A percentile compares a stretch with the other conserved stretches of the same genome.
These are phyloP conservation scores for Sebastiscus tertius DNA, from an alignment of 2,797 vertebrate genomes.

Conservation along the genomic window DNA sequence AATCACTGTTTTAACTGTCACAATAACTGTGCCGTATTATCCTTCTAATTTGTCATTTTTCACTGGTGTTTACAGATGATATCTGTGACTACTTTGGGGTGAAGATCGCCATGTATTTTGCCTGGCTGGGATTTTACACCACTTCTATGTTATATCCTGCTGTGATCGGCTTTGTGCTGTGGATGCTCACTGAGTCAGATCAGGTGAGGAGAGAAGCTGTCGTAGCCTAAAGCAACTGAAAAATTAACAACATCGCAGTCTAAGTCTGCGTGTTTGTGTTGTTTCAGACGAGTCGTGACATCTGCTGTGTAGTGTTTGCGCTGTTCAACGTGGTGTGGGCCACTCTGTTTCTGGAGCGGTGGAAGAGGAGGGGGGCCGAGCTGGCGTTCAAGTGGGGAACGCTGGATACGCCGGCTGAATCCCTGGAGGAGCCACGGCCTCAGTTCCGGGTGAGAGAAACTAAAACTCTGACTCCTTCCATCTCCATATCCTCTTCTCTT, in stretches of 20 bases:
- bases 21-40: background rate
- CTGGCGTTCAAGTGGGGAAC: conserved; percentile 98
- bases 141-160: conserved; percentile 97
- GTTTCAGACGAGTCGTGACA: conserved; percentile 93
- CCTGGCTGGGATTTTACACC: conserved; percentile 98
- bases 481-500: background rate
- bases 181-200: conserved; percentile 93
- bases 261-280: background rate
- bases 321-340: conserved; percentile 98
- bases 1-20: too few relatives aligned
- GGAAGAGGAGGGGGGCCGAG: conserved; percentile 95
- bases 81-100: conserved; percentile 99
- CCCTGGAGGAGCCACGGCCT: conserved; percentile 93
- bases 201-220: conserved; percentile 85
- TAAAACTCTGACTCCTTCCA: background rate
- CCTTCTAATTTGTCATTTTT: background rate
- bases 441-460: conserved; percentile 91
- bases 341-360: conserved; percentile 95
- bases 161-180: conserved; percentile 94
- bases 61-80: conserved; percentile 84
- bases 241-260: accelerated
- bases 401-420: conserved; percentile 89
- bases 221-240: background rate
- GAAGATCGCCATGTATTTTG: conserved; percentile 98
- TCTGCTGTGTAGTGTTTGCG: conserved; percentile 96